Evolutionary conservation across 2,113 vertebrate species (phyloP).

Genomic region (Halcyon senegalensis): DNA sequence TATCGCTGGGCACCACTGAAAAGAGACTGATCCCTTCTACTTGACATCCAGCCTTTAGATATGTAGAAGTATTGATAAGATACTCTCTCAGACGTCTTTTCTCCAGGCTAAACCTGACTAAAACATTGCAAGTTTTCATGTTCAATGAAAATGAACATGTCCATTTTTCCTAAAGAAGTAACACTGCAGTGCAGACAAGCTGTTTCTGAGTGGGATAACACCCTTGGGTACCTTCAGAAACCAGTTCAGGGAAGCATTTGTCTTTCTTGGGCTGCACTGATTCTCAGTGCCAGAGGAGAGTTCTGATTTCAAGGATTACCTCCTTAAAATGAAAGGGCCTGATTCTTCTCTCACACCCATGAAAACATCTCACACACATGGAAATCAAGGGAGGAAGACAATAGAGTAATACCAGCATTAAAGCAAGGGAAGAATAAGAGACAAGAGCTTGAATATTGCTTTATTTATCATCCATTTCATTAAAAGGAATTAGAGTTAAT

Average conservation of each 20-base stretch:
- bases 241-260: not conserved
- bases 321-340: not conserved
- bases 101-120: not conserved
- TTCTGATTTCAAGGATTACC: not conserved
- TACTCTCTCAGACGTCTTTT: not conserved
- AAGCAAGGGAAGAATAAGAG: not conserved
- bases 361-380: not conserved
- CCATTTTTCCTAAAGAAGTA: not conserved
- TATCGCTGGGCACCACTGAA: not conserved
- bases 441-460: not conserved
- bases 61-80: not conserved
- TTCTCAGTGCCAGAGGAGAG: not conserved
- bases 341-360: not conserved
- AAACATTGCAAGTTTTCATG: not conserved
- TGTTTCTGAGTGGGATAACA: not conserved
- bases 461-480: not conserved
- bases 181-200: not conserved
- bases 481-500: constrained; percentile 16
- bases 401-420: not conserved
- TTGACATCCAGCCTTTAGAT: not conserved
- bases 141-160: not conserved
- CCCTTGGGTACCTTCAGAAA: not conserved
- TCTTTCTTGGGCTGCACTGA: not conserved
- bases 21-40: not conserved
- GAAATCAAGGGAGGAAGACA: not conserved